Conservation (phyloP, 2,888 invertebrate species). For the Pyrocoelia pectoralis region DNA sequence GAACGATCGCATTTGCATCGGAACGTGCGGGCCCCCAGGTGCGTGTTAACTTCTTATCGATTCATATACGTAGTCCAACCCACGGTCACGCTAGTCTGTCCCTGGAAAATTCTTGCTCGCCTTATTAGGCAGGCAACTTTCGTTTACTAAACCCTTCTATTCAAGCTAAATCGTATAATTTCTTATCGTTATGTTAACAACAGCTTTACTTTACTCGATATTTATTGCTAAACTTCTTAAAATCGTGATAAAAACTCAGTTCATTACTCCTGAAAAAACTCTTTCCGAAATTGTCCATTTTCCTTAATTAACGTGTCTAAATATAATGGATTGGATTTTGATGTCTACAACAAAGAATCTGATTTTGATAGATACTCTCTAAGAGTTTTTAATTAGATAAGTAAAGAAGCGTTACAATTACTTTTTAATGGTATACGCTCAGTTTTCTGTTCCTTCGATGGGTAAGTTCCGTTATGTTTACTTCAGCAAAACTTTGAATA, state of each 20-base stretch:
- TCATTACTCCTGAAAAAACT: constrained; percentile 22
- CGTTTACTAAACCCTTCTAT: constrained; percentile 18
- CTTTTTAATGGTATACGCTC: not conserved
- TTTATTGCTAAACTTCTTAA: constrained; percentile 25
- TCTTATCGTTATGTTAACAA: constrained; percentile 29
- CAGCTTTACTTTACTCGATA: constrained; percentile 24
- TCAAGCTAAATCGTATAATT: constrained; percentile 27
- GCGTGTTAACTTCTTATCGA: constrained; percentile 56
- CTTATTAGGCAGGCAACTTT: constrained; percentile 21
- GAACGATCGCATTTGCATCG: constrained; percentile 50
- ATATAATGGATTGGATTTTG: constrained; percentile 24
- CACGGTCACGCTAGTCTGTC: constrained; percentile 46
- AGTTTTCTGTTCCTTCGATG: not conserved
- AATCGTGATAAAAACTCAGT: constrained; percentile 19
- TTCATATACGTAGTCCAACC: constrained; percentile 45
- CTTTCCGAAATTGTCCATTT: constrained; percentile 14
- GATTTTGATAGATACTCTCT: constrained; percentile 11
- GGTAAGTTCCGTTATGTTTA: constrained; percentile 5
- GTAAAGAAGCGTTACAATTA: not conserved
- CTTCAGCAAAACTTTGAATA: constrained; percentile 7
- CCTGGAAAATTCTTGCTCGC: constrained; percentile 30
- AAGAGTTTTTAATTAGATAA: not conserved
- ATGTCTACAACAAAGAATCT: constrained; percentile 17
- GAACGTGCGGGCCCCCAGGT: constrained; percentile 54
- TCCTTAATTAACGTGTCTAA: constrained; percentile 21